Evolutionary conservation across 2,113 vertebrate genomes (phyloP).

Genomic region (Mobula hypostoma): DNA sequence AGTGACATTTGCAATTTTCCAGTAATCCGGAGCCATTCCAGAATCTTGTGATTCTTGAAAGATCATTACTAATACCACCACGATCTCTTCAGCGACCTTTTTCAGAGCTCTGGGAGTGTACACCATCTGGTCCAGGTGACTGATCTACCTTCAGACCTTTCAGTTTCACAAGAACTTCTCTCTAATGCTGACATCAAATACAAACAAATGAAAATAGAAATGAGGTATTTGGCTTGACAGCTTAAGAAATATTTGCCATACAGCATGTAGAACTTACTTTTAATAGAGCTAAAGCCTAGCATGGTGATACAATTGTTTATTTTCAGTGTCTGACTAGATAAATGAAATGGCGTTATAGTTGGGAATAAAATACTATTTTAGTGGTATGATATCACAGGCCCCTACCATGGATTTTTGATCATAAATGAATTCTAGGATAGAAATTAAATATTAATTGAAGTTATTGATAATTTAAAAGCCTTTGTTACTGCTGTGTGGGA

Average conservation of each 20-base stretch:
- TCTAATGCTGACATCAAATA: neutral
- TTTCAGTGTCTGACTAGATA: neutral
- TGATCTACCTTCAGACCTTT: too few species aligned
- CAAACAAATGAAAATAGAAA: neutral
- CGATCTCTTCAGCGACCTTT: too few species aligned
- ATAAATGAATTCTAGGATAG: neutral
- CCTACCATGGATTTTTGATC: neutral
- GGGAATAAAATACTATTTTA: neutral
- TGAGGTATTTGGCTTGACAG: neutral
- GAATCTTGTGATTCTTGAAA: too few species aligned
- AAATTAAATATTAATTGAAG: neutral
- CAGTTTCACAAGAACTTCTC: too few species aligned
- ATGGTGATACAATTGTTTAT: neutral
- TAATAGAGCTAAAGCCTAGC: neutral
- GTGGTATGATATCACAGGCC: neutral
- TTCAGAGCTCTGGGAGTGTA: too few species aligned
- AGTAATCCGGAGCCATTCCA: too few species aligned
- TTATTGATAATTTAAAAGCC: neutral
- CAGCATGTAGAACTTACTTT: neutral
- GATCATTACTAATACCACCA: too few species aligned
- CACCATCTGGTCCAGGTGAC: too few species aligned
- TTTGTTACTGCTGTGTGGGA: neutral
- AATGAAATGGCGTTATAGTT: neutral
- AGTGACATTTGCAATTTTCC: too few species aligned
- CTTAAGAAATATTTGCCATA: neutral